Evolutionary conservation across 2,113 vertebrate genomes (phyloP).

Genomic region (Glaucidium brasilianum): DNA sequence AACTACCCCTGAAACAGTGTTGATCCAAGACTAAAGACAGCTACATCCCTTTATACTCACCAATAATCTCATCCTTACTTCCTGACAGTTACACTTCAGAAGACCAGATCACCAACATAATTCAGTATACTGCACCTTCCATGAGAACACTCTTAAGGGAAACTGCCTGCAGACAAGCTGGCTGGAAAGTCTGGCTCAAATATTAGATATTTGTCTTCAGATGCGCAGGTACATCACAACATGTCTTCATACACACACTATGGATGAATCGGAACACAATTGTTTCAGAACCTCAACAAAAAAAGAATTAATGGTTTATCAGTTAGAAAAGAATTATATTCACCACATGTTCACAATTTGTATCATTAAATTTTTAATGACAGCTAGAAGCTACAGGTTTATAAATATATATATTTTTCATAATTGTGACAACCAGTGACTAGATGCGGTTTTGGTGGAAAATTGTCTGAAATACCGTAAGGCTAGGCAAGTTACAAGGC

Average conservation of each 20-base stretch:
- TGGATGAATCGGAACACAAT: accelerated
- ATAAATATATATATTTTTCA: constrained; percentile 39
- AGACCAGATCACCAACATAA: not conserved
- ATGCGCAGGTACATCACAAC: not conserved
- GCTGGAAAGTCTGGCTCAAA: not conserved
- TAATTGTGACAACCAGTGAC: constrained; percentile 45
- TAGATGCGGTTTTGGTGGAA: constrained; percentile 37
- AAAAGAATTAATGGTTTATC: not conserved
- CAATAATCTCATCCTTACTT: not conserved
- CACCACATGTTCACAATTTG: not conserved
- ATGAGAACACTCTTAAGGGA: not conserved
- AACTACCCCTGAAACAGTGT: not conserved
- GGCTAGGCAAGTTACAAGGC: constrained; percentile 66
- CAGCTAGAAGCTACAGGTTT: constrained; percentile 39
- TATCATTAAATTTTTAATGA: constrained; percentile 57
- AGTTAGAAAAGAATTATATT: not conserved
- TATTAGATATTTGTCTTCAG: not conserved
- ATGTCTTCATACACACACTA: accelerated
- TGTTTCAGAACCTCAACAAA: not conserved
- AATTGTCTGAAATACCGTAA: constrained; percentile 41
- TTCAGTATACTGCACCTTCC: not conserved
- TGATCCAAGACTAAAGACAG: not conserved
- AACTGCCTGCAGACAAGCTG: not conserved
- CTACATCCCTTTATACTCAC: not conserved
- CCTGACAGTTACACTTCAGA: not conserved